Evolutionary conservation across 1,140 invertebrate species (phyloP).

Genomic region (Heliconius hermathena): DNA sequence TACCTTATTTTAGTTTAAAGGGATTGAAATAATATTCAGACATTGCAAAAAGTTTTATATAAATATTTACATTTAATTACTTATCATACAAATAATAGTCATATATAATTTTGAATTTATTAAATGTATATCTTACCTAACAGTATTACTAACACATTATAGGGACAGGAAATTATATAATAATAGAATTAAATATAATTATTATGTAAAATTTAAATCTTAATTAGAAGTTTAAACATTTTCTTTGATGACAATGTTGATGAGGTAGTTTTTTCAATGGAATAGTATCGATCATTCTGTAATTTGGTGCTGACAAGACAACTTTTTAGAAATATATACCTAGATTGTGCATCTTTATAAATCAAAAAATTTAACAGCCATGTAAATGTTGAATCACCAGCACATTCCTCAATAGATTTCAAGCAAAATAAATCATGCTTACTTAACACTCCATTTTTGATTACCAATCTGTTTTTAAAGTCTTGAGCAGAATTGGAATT

Average conservation of each 20-base stretch:
- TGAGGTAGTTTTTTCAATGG: background rate
- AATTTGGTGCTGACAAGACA: constrained; percentile 40
- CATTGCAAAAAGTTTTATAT: background rate
- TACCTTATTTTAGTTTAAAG: too few relatives aligned
- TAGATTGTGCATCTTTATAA: constrained; percentile 47
- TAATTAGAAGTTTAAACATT: background rate
- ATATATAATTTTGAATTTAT: background rate
- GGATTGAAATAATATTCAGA: too few relatives aligned
- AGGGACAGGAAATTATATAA: too few relatives aligned
- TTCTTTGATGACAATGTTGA: background rate
- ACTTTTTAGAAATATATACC: constrained; percentile 40
- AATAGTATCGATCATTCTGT: background rate
- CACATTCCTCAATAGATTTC: constrained; percentile 41
- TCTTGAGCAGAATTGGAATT: background rate
- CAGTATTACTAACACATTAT: background rate
- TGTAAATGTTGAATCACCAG: constrained; percentile 35
- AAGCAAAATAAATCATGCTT: constrained; percentile 46
- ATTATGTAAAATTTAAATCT: background rate
- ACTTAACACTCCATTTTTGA: constrained; percentile 37
- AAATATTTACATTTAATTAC: background rate
- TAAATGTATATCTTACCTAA: background rate
- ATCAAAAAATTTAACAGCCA: constrained; percentile 48
- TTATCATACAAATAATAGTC: background rate
- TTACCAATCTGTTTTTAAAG: background rate
- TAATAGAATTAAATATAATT: too few relatives aligned